Evolutionary conservation across 1,140 invertebrate genomes (phyloP).

Genomic region (Microvelia longipes): DNA sequence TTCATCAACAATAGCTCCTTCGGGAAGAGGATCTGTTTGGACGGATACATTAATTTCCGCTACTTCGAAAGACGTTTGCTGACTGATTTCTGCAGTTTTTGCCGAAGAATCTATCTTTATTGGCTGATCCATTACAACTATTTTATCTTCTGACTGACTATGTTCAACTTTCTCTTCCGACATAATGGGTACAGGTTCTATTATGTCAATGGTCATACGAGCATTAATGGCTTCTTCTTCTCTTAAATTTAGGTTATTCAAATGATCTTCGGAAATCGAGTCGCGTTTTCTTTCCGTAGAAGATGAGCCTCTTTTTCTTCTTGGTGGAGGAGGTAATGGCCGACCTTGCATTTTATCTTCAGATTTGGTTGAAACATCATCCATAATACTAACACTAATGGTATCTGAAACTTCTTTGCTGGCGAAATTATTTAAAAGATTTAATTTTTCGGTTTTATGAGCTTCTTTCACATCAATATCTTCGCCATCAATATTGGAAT

Average conservation of each 20-base stretch:
- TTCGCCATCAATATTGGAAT: background rate
- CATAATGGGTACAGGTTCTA: background rate
- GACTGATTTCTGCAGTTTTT: background rate
- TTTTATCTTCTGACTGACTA: background rate
- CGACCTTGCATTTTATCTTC: background rate
- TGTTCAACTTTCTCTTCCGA: background rate
- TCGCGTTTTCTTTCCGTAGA: background rate
- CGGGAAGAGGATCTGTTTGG: slow-evolving; percentile 63
- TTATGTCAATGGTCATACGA: background rate
- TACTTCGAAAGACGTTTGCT: slow-evolving; percentile 20
- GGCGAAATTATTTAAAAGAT: background rate
- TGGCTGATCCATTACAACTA: background rate
- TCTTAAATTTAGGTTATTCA: background rate
- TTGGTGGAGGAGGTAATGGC: background rate
- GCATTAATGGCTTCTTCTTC: background rate
- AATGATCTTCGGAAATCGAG: background rate
- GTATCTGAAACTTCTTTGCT: background rate
- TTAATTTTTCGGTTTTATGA: background rate
- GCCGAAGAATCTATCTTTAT: no score
- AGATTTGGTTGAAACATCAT: background rate
- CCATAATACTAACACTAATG: background rate
- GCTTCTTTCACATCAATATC: background rate
- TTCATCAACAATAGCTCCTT: slow-evolving; percentile 44
- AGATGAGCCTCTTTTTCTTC: background rate
- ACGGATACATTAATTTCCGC: slow-evolving; percentile 56